Percentiles rank a stretch among this genome's conserved stretches.
These are phyloP conservation scores for Rhipidura dahli DNA, from an alignment of 2,113 vertebrate genomes.

Conservation along the genomic window DNA sequence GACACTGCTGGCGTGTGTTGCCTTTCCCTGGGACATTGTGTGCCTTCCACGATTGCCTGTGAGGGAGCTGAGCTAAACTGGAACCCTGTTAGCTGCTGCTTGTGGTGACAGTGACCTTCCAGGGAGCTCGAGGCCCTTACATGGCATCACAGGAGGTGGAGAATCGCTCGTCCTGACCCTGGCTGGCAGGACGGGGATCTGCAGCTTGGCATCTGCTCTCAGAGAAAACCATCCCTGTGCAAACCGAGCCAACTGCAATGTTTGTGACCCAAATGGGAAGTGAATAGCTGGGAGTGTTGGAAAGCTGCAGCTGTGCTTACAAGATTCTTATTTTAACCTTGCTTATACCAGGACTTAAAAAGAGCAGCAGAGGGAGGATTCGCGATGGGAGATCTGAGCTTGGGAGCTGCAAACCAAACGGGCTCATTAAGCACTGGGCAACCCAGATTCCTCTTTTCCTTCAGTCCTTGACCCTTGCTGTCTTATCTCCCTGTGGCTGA, in stretches of 20 bases:
- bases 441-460: not conserved
- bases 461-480: conserved; percentile 20
- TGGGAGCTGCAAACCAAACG: not conserved
- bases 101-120: not conserved
- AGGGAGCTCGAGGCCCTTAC: not conserved
- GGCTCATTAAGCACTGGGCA: not conserved
- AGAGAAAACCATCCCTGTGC: not conserved
- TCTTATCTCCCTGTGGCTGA: not conserved
- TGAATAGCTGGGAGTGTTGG: not conserved
- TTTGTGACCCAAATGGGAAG: conserved; percentile 22
- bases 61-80: not conserved
- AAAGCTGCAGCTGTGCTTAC: conserved; percentile 44
- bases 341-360: conserved; percentile 10
- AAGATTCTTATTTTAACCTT: conserved; percentile 22
- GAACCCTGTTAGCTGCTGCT: not conserved
- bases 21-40: not conserved
- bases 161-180: not conserved
- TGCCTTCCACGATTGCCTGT: not conserved
- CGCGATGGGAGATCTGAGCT: not conserved
- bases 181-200: not conserved
- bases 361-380: not conserved
- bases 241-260: not conserved
- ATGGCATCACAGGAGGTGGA: not conserved
- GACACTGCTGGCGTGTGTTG: not conserved
- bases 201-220: conserved; percentile 2